Conservation (phyloP, 2,888 invertebrate genomes). For the Deilephila porcellus region DNA sequence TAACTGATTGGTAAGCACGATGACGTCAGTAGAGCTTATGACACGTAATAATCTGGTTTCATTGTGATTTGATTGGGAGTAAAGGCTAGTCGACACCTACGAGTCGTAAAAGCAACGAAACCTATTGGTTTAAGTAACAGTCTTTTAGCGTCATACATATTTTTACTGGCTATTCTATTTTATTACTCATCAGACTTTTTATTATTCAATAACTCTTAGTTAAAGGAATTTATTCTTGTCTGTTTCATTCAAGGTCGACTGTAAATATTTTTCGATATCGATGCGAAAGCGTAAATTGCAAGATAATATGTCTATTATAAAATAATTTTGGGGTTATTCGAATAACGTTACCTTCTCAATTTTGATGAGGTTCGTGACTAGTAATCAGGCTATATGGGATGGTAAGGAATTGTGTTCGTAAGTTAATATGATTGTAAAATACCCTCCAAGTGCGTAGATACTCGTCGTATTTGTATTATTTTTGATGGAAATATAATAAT, state of each 20-base stretch:
- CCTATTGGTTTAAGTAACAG: conserved; percentile 35
- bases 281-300: not conserved
- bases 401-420: too few relatives aligned
- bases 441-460: too few relatives aligned
- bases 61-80: conserved; percentile 60
- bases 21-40: conserved; percentile 35
- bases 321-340: too few relatives aligned
- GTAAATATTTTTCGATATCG: not conserved
- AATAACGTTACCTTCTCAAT: too few relatives aligned
- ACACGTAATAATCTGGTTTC: conserved; percentile 40
- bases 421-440: too few relatives aligned
- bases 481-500: too few relatives aligned
- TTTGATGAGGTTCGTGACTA: too few relatives aligned
- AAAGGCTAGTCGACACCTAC: conserved; percentile 59
- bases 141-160: conserved; percentile 33
- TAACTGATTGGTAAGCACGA: conserved; percentile 2
- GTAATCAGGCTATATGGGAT: too few relatives aligned
- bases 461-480: too few relatives aligned
- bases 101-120: conserved; percentile 47
- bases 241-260: not conserved
- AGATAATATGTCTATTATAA: too few relatives aligned
- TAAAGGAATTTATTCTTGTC: not conserved
- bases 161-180: conserved; percentile 14
- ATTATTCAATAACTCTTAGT: conserved; percentile 13
- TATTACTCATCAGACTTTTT: conserved; percentile 14